phyloP scores from a whole-genome alignment of 2,113 vertebrate species.

The Pleuronectes platessa region DNA sequence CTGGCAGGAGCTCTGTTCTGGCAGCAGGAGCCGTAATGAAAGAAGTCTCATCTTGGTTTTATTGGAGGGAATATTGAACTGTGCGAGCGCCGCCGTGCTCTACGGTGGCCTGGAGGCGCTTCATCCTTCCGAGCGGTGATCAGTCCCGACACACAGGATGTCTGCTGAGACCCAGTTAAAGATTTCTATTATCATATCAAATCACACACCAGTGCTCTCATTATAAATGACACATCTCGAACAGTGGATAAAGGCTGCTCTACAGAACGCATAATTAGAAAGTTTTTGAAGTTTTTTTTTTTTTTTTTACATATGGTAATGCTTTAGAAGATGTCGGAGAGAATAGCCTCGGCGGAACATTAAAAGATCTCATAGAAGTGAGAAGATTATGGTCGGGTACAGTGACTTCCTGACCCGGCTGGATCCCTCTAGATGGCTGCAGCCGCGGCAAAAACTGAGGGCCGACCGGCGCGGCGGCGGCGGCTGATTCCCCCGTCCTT shows the following conservation, averaged over 20 bases:
- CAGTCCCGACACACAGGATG: conserved; percentile 70
- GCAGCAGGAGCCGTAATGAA: conserved; percentile 69
- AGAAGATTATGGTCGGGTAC: conserved; percentile 74
- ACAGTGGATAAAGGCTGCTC: conserved; percentile 74
- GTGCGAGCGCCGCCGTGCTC: conserved; percentile 67
- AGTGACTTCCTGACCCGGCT: conserved; percentile 79
- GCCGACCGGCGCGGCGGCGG: conserved; percentile 44
- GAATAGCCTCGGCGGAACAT: conserved; percentile 67
- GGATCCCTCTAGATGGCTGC: conserved; percentile 71
- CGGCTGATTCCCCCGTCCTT: conserved; percentile 64
- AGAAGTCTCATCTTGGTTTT: conserved; percentile 79
- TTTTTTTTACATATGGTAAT: conserved; percentile 70
- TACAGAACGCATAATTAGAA: conserved; percentile 80
- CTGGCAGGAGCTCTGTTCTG: conserved; percentile 67
- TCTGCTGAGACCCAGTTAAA: conserved; percentile 74
- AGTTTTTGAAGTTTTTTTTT: conserved; percentile 60
- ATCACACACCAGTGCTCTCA: conserved; percentile 75
- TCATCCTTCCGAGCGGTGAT: conserved; percentile 67
- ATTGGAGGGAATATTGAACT: conserved; percentile 80
- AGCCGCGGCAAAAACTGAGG: conserved; percentile 30
- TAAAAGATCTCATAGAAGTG: conserved; percentile 79
- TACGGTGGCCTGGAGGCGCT: conserved; percentile 72
- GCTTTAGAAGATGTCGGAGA: conserved; percentile 72
- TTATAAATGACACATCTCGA: conserved; percentile 78
- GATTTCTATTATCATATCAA: conserved; percentile 83